A percentile compares a stretch with the other conserved stretches of the same genome.
These are phyloP conservation scores for Galaxea fascicularis DNA, from an alignment of 92 coral and sea anemone genomes.

Conservation along the genomic window DNA sequence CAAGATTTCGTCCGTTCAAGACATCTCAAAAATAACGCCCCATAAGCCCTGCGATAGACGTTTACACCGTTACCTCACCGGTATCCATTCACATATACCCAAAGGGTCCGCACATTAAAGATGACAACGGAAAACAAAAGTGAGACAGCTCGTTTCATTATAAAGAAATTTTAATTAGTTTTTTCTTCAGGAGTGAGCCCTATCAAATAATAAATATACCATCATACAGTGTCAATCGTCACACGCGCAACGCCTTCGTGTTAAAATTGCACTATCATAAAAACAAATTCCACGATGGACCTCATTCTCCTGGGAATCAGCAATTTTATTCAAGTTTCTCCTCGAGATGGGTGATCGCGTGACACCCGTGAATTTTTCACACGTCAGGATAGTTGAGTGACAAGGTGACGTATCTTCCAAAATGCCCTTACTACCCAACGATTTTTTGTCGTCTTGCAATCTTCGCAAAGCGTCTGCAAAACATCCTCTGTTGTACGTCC, in stretches of 20 bases:
- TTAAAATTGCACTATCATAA: slow-evolving; percentile 8
- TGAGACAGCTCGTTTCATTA: background rate
- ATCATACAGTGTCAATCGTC: background rate
- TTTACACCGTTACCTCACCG: no score
- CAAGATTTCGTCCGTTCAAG: no score
- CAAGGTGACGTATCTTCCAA: background rate
- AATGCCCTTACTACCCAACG: background rate
- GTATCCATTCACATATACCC: no score
- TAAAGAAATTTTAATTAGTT: background rate
- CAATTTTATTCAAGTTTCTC: background rate
- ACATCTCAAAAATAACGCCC: no score
- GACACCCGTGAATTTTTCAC: background rate
- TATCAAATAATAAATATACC: background rate
- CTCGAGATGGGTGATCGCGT: background rate
- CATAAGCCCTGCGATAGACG: no score
- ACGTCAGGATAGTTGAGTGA: background rate
- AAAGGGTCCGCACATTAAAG: background rate
- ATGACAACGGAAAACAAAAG: background rate
- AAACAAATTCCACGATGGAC: background rate
- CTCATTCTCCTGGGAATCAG: background rate
- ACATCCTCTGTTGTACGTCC: background rate
- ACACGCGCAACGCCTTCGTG: background rate
- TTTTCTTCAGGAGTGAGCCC: background rate
- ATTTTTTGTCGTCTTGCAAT: background rate
- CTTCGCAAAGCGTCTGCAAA: background rate